A percentile compares a stretch with the other conserved stretches of the same genome.
These are phyloP conservation scores for Erpobdella octoculata DNA, from an alignment of 2,888 invertebrate genomes.

Conservation along the genomic window DNA sequence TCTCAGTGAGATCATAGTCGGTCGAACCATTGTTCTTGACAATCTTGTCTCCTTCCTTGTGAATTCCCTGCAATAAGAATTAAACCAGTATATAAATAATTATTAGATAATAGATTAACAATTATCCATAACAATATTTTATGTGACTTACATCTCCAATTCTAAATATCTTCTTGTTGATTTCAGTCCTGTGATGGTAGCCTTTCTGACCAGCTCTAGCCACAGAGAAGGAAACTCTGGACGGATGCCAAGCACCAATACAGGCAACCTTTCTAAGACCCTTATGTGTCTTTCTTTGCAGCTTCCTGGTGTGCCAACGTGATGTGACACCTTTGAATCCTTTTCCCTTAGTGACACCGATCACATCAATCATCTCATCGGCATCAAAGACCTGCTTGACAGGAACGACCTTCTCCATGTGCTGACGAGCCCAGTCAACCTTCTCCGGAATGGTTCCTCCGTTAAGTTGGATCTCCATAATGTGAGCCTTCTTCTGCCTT, in stretches of 20 bases:
- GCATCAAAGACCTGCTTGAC: conserved; percentile 82
- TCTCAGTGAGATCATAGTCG: conserved; percentile 88
- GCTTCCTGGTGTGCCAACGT: conserved; percentile 99
- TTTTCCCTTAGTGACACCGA: conserved; percentile 98
- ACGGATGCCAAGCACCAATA: conserved; percentile 99
- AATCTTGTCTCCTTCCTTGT: conserved; percentile 61
- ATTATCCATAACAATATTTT: too few relatives aligned
- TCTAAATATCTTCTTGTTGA: conserved; percentile 99
- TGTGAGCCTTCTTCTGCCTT: conserved; percentile 98
- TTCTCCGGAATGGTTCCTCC: conserved; percentile 92
- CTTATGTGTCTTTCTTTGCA: conserved; percentile 99
- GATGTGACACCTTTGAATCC: conserved; percentile 99
- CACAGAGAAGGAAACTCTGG: conserved; percentile 94
- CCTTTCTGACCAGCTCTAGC: conserved; percentile 99
- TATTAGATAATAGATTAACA: too few relatives aligned
- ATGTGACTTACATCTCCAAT: conserved; percentile 66
- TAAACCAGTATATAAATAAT: too few relatives aligned
- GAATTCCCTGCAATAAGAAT: too few relatives aligned
- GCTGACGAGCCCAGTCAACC: conserved; percentile 91
- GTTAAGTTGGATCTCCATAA: conserved; percentile 98
- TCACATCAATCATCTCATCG: conserved; percentile 97
- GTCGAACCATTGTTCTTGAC: conserved; percentile 96
- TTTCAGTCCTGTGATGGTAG: conserved; percentile 97
- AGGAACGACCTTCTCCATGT: conserved; percentile 81
- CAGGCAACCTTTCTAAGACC: conserved; percentile 96